phyloP scores from a whole-genome alignment of 1,140 invertebrate genomes.

The Camponotus vicinus region DNA sequence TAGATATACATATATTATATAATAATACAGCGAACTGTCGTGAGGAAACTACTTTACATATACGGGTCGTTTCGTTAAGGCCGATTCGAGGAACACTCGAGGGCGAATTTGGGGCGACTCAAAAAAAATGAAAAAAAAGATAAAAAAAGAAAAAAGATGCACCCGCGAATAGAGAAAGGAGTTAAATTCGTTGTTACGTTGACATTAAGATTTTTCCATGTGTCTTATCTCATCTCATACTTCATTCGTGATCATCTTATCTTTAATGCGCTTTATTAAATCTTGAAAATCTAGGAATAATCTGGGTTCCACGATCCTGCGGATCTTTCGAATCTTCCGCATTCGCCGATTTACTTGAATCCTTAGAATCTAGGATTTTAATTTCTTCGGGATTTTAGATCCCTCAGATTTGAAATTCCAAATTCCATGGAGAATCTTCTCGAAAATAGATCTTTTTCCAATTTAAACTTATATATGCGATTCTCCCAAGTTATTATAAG shows the following conservation, averaged over 20 bases:
- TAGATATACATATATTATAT: conserved; percentile 61
- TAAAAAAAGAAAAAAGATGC: neutral
- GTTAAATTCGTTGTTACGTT: conserved; percentile 32
- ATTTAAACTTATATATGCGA: conserved; percentile 10
- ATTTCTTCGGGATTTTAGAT: neutral
- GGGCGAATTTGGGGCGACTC: conserved; percentile 2
- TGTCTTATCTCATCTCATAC: conserved; percentile 56
- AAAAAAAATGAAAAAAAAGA: neutral
- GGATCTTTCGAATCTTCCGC: neutral
- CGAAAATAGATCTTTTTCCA: neutral
- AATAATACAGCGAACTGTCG: conserved; percentile 51
- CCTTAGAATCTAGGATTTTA: neutral
- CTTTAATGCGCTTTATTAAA: neutral
- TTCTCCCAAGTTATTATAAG: neutral
- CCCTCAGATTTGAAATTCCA: neutral
- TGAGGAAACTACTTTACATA: conserved; percentile 42
- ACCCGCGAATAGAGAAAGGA: conserved; percentile 6
- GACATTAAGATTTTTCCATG: conserved; percentile 49
- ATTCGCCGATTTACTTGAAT: neutral
- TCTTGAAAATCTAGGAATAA: conserved; percentile 12
- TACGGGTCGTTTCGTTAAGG: conserved; percentile 25
- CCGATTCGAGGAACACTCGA: conserved; percentile 18
- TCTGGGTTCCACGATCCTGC: neutral
- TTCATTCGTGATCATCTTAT: conserved; percentile 52
- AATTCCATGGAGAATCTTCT: neutral